A percentile compares a stretch with the other conserved stretches of the same genome.
Evolutionary conservation across 2,113 vertebrate species (phyloP).

Genomic region (Cebidichthys violaceus): DNA sequence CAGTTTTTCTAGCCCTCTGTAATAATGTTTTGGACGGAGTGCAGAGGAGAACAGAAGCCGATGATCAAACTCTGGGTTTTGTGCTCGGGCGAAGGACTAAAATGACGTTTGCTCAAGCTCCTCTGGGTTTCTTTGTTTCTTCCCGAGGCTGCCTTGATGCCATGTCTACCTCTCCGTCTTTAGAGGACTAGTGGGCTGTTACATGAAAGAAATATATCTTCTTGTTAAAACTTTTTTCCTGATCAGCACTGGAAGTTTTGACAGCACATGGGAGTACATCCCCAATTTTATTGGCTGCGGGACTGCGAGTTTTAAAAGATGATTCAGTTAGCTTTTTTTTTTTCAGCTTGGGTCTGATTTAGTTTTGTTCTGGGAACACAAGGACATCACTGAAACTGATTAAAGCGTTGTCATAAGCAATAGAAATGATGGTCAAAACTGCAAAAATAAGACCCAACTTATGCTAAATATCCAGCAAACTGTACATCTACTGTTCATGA

Average conservation of each 20-base stretch:
- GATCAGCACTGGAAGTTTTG: neutral
- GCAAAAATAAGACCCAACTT: neutral
- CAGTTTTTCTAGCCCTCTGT: slow-evolving; percentile 34
- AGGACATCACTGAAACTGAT: neutral
- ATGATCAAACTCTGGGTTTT: slow-evolving; percentile 54
- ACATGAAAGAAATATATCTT: slow-evolving; percentile 23
- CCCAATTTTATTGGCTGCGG: neutral
- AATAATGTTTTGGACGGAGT: slow-evolving; percentile 58
- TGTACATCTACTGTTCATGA: neutral
- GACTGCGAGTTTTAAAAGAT: neutral
- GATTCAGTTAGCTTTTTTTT: neutral
- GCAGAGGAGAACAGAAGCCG: slow-evolving; percentile 60
- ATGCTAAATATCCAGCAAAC: neutral
- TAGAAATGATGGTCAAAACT: neutral
- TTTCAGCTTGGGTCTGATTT: neutral
- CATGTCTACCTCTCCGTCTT: slow-evolving; percentile 24
- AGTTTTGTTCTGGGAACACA: neutral
- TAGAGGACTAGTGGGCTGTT: slow-evolving; percentile 9
- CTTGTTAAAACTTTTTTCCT: slow-evolving; percentile 1
- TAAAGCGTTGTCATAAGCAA: neutral
- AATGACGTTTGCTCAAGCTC: slow-evolving; percentile 49
- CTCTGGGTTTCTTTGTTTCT: slow-evolving; percentile 24
- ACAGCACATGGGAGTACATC: neutral
- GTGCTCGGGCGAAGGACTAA: slow-evolving; percentile 14
- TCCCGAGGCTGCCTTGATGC: slow-evolving; percentile 27